Evolutionary conservation across 53 echinoderm and acorn worm genomes (phyloP).

Genomic region (Pentamera pediparva): DNA sequence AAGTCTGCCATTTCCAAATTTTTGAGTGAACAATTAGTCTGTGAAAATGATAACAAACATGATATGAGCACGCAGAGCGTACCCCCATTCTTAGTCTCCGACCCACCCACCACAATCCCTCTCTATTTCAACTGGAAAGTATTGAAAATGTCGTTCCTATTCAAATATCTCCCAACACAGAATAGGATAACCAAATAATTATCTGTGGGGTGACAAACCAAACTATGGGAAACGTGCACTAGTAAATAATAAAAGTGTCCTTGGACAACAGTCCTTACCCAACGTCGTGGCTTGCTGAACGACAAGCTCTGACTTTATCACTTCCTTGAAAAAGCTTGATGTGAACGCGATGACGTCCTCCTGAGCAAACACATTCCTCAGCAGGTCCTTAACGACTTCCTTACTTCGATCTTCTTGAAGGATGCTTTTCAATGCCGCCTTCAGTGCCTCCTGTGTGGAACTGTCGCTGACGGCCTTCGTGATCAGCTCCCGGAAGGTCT

Average conservation of each 20-base stretch:
- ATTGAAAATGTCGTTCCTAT: too few relatives aligned
- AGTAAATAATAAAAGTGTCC: neutral
- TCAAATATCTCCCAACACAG: too few relatives aligned
- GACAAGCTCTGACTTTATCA: slow-evolving; percentile 59
- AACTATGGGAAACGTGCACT: neutral
- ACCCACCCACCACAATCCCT: too few relatives aligned
- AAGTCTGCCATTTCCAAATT: too few relatives aligned
- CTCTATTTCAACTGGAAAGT: too few relatives aligned
- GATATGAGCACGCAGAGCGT: too few relatives aligned
- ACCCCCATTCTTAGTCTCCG: too few relatives aligned
- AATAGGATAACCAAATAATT: too few relatives aligned
- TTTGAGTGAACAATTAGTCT: too few relatives aligned
- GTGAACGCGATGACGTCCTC: slow-evolving; percentile 46
- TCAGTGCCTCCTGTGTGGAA: slow-evolving; percentile 40
- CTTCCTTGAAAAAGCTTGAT: slow-evolving; percentile 64
- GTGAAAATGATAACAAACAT: too few relatives aligned
- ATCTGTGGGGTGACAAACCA: too few relatives aligned
- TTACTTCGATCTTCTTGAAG: slow-evolving; percentile 58
- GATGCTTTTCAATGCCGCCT: slow-evolving; percentile 50
- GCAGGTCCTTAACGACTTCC: slow-evolving; percentile 48
- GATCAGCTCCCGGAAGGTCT: slow-evolving; percentile 52
- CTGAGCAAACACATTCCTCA: slow-evolving; percentile 51
- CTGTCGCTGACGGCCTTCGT: slow-evolving; percentile 50
- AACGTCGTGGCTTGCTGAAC: slow-evolving; percentile 65
- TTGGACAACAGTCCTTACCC: slow-evolving; percentile 31